phyloP scores from a whole-genome alignment of 2,797 vertebrate genomes.

The Premnoplex brunnescens region DNA sequence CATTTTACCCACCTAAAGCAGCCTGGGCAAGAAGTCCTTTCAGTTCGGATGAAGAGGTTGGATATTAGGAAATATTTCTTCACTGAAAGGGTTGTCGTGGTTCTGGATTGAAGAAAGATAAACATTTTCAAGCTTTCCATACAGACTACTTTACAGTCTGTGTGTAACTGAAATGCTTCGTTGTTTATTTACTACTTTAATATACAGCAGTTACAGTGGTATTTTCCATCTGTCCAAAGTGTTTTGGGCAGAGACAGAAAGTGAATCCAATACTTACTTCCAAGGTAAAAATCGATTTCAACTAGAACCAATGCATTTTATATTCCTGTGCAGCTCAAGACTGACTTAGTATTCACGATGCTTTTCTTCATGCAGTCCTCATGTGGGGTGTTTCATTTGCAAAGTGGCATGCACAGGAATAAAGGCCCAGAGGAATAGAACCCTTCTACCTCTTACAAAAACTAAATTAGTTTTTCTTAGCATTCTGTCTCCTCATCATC shows the following conservation, averaged over 20 bases:
- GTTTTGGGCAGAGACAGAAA: conserved; percentile 21
- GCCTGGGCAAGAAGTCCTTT: neutral
- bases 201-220: conserved; percentile 19
- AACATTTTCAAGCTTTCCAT: too few relatives aligned
- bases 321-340: conserved; percentile 21
- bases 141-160: too few relatives aligned
- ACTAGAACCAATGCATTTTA: conserved; percentile 64
- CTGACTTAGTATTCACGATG: conserved; percentile 63
- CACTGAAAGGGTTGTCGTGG: neutral
- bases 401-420: conserved; percentile 17
- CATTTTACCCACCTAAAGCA: neutral
- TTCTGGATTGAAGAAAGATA: too few relatives aligned
- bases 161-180: neutral
- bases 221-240: conserved; percentile 52
- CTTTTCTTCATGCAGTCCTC: conserved; percentile 40
- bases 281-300: conserved; percentile 68
- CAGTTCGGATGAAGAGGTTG: neutral
- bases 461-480: conserved; percentile 36
- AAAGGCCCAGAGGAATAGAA: conserved; percentile 15
- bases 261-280: conserved; percentile 70
- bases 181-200: conserved; percentile 54
- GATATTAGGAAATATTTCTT: neutral
- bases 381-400: conserved; percentile 1
- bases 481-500: neutral
- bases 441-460: conserved; percentile 6